Base-by-base conservation (phyloP, 2,113 vertebrate species). In the Aphyosemion australe region DNA sequence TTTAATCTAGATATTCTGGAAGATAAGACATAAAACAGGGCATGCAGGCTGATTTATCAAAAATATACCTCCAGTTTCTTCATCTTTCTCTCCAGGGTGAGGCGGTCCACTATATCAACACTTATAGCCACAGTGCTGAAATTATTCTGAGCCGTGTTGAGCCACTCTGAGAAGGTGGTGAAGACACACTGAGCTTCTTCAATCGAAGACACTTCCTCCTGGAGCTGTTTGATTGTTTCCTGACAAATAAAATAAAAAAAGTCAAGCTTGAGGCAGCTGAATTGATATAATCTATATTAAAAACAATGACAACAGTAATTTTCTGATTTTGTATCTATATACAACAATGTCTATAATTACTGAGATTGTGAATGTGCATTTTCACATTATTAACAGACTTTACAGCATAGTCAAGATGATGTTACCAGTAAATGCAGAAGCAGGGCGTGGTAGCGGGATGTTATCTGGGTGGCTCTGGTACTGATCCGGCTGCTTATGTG, bases 161-260 rank as follows among this genome's bases (percentile, higher is more conserved):
- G 94, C 97, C 97, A 99, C 34, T 96, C 94, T 1, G 92, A 88
- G 85, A 96, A 99, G 63, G 90, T 86, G 43, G 76, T 87, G 48
- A 96, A 93, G 68, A 94, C 90, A 39, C 86, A 72, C 39, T 95
- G 95, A 0, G 96, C 95, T 68, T 98, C 96, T 15, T 96, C 94
- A 31, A 97, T 91, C 82, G 86, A 93, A 49, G 82, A 92, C 64
- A 96, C 90, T 83, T 98, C 97, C 78, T 98, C 94, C 82, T 96
- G 95, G 55, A 99, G 88, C 82, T 94, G 94, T 76, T 96, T 96
- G 61, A 96, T 91, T 74, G 95, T 95, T 64, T 98, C 97, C 97
- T 99, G 26, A 82, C 14, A 57, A 55, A 3, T 34, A 1, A 55
- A 63, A 61, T 4, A 0, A 56, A n/a, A 6, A 56, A 41, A 13